Evolutionary conservation across 2,113 vertebrate genomes (phyloP).

Genomic region (Engystomops pustulosus): DNA sequence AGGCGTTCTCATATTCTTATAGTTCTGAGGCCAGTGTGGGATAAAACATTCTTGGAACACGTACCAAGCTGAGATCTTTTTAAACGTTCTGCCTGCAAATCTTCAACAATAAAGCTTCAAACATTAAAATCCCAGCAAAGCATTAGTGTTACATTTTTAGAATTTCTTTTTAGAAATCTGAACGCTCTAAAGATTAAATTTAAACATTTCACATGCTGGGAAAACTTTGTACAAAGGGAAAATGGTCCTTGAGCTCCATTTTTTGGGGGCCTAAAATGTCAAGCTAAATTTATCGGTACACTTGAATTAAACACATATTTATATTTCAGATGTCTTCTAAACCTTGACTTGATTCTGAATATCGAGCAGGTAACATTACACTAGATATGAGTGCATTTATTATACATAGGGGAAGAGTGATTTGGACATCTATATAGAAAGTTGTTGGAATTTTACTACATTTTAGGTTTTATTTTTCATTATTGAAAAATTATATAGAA

Average conservation of each 20-base stretch:
- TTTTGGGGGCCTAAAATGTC: not conserved
- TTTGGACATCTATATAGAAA: too few species aligned
- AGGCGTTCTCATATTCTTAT: not conserved
- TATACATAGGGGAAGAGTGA: too few species aligned
- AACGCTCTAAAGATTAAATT: constrained; percentile 22
- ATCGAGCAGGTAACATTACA: too few species aligned
- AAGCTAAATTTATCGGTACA: not conserved
- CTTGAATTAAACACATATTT: too few species aligned
- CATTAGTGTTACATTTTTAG: constrained; percentile 24
- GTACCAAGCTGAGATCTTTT: constrained; percentile 64
- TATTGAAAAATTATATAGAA: too few species aligned
- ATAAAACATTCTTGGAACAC: constrained; percentile 58
- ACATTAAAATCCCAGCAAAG: constrained; percentile 62
- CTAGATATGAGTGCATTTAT: too few species aligned
- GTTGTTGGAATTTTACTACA: too few species aligned
- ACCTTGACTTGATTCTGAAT: too few species aligned
- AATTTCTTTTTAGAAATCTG: not conserved
- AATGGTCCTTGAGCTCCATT: not conserved
- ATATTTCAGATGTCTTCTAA: too few species aligned
- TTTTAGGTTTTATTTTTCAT: too few species aligned
- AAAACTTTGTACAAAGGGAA: not conserved
- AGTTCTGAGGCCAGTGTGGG: not conserved
- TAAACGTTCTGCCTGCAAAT: constrained; percentile 66
- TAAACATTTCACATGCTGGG: constrained; percentile 17
- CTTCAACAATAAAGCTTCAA: constrained; percentile 61